Evolutionary conservation across 1,140 invertebrate genomes (phyloP).

Genomic region (Micrasema longulum): DNA sequence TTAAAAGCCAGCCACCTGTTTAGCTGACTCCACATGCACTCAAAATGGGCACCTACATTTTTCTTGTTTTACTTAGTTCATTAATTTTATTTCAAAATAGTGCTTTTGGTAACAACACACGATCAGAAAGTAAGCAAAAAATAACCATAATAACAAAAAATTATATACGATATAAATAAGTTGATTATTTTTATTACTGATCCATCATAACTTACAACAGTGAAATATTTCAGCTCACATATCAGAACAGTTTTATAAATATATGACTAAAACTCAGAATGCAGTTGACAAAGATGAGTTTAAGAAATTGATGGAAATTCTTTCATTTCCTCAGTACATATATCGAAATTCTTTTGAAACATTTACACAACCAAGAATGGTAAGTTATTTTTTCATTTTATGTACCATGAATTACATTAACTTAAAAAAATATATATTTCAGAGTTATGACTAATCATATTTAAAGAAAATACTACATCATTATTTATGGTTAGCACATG

Average conservation of each 20-base stretch:
- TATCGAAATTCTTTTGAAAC: constrained; percentile 39
- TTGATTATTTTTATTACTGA: no score
- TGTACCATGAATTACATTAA: no score
- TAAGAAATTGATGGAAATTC: constrained; percentile 41
- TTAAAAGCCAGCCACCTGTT: background rate
- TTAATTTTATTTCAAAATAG: background rate
- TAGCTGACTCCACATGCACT: background rate
- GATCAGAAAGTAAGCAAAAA: constrained; percentile 17
- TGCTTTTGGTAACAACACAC: constrained; percentile 1
- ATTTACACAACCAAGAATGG: constrained; percentile 5
- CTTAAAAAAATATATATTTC: no score
- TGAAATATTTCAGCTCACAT: constrained; percentile 30
- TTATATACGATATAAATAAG: no score
- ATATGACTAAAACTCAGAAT: constrained; percentile 45
- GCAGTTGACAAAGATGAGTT: constrained; percentile 44
- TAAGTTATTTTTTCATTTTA: constrained; percentile 3
- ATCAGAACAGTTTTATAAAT: constrained; percentile 44
- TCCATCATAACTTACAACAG: background rate
- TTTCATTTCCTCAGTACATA: constrained; percentile 44
- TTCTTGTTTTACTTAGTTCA: constrained; percentile 11
- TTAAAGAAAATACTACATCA: no score
- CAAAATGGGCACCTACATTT: constrained; percentile 3
- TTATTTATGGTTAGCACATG: no score
- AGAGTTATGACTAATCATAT: no score
- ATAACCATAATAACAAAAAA: no score